Evolutionary conservation across 2,797 vertebrate genomes (phyloP).

Genomic region (Pseudochirops corinnae): DNA sequence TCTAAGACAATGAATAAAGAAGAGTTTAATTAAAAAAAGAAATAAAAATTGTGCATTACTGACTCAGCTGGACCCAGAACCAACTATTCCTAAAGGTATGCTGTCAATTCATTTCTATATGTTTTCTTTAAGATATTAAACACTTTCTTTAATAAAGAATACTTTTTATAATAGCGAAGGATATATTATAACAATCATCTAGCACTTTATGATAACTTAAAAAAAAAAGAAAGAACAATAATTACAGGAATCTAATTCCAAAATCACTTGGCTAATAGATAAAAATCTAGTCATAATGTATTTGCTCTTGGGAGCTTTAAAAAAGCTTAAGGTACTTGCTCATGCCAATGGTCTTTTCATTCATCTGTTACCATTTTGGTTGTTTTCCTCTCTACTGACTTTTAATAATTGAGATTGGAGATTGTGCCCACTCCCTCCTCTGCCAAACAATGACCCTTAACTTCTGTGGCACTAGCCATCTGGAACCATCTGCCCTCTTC

Average conservation of each 20-base stretch:
- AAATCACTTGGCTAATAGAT: not conserved
- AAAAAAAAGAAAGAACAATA: not conserved
- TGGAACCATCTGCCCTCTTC: constrained; percentile 62
- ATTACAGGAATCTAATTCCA: not conserved
- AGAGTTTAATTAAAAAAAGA: constrained; percentile 40
- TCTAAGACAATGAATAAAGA: constrained; percentile 20
- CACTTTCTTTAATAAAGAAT: constrained; percentile 15
- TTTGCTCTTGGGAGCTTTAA: constrained; percentile 53
- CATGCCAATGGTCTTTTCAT: constrained; percentile 28
- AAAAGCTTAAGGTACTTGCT: constrained; percentile 35
- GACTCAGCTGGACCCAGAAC: constrained; percentile 29
- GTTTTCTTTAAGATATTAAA: not conserved
- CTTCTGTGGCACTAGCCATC: constrained; percentile 49
- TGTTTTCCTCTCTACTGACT: constrained; percentile 73
- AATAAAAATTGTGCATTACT: constrained; percentile 14
- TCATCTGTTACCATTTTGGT: constrained; percentile 53
- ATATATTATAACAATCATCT: not conserved
- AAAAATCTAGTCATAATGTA: constrained; percentile 56
- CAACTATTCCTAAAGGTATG: not conserved
- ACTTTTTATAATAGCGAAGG: constrained; percentile 47
- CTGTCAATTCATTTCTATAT: not conserved
- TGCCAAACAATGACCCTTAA: constrained; percentile 49
- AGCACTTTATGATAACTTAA: not conserved
- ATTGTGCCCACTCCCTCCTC: not conserved
- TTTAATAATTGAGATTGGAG: constrained; percentile 65